Evolutionary conservation across 1,140 invertebrate genomes (phyloP).

Genomic region (Procambarus clarkii): DNA sequence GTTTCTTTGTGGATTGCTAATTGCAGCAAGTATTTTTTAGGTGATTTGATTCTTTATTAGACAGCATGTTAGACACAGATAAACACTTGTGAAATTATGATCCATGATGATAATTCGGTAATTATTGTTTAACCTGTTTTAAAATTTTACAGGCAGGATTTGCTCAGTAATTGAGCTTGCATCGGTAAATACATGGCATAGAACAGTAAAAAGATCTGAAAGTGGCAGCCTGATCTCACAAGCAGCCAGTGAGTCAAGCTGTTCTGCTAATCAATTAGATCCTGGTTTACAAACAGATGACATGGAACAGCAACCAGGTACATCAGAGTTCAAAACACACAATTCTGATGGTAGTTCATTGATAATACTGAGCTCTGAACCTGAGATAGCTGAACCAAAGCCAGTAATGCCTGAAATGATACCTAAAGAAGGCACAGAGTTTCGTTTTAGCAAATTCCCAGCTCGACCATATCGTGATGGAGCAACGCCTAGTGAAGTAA

Average conservation of each 20-base stretch:
- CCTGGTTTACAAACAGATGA: neutral
- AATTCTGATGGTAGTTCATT: neutral
- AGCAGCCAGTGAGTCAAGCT: neutral
- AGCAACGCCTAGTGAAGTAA: conserved; percentile 88
- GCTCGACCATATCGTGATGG: conserved; percentile 86
- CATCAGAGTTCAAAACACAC: neutral
- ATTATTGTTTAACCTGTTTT: no score
- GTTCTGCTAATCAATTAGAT: neutral
- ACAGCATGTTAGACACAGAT: no score
- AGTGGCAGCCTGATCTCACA: neutral
- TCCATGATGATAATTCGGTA: no score
- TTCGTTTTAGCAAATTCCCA: conserved; percentile 88
- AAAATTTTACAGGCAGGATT: conserved; percentile 73
- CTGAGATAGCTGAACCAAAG: neutral
- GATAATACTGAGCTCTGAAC: neutral
- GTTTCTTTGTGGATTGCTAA: no score
- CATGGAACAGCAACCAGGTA: neutral
- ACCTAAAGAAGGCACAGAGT: conserved; percentile 85
- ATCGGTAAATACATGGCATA: conserved; percentile 56
- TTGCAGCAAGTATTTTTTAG: no score
- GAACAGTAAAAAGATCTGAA: neutral
- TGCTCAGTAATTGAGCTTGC: conserved; percentile 75
- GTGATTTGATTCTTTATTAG: no score
- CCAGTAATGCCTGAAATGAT: conserved; percentile 85
- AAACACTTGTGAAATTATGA: no score